Evolutionary conservation across 2,888 invertebrate genomes (phyloP), one percentile per base, ranked within the genome.

Genomic region (Apotomis betuletana): DNA sequence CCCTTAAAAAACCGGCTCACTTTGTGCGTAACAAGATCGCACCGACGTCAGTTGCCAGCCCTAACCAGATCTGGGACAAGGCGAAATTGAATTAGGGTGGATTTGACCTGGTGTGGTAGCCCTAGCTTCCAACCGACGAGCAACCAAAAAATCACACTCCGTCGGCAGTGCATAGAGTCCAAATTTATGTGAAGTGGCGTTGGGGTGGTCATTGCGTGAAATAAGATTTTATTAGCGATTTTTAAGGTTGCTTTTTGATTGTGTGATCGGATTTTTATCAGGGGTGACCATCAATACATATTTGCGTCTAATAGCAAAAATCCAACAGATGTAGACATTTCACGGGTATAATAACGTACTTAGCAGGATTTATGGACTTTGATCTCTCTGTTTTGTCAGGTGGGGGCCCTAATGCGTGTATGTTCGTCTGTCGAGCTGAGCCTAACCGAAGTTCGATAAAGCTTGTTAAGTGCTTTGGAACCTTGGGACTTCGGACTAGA

Each of bases 291-390:
- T 90, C 91, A 90, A 87, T 89, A 89, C 86, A 88, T 91, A 91
- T 92, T 91, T 91, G 91, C 87, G 87, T 89, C 87, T 92, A 91
- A 92, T 92, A 89, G 88, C 86, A 90, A 87, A 92, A 87, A 92
- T 91, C 85, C 90, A 91, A 90, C 92, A 93, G 92, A 92, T 93
- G 92, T 85, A 92, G 85, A 83, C 90, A 91, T 92, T 93, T 92
- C 91, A 93, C 91, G 91, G 92, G 88, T 91, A 90, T 91, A 90
- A 90, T 92, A 92, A 92, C 88, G 89, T 90, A 87, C 91, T 92
- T 92, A 92, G 88, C 80, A 80, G 90, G 90, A 90, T 90, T 91
- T 91, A 71, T 85, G 87, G 85, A 85, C 91, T 92, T 92, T 92
- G 92, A 93, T 91, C 89, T 90, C 82, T 55, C 51, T 68, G 72